A percentile compares a stretch with the other conserved stretches of the same genome.
Evolutionary conservation across 2,113 vertebrate genomes (phyloP).

Genomic region (Panurus biarmicus): DNA sequence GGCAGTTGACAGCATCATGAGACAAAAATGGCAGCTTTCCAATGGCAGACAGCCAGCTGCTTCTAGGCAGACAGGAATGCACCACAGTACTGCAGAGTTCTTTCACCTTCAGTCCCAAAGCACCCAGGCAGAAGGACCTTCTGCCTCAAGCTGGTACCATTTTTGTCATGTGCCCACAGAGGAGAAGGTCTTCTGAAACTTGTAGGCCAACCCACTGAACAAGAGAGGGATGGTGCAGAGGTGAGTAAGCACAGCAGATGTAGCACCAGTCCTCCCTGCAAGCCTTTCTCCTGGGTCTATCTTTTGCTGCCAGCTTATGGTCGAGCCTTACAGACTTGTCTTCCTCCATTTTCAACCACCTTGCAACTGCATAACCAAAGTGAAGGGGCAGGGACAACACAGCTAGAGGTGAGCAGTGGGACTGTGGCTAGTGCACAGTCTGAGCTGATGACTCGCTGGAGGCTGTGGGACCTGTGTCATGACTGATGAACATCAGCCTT

Average conservation of each 20-base stretch:
- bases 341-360: background rate
- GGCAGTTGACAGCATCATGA: rapidly evolving
- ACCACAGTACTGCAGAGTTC: background rate
- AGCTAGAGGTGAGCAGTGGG: background rate
- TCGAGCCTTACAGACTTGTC: background rate
- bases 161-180: background rate
- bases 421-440: rapidly evolving
- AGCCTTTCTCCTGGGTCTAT: background rate
- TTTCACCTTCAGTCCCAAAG: background rate
- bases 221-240: background rate
- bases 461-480: background rate
- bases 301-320: background rate
- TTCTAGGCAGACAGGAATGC: background rate
- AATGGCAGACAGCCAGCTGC: background rate
- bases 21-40: conserved; percentile 8
- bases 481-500: background rate
- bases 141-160: rapidly evolving
- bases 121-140: background rate
- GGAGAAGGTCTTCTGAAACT: background rate
- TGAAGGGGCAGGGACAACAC: background rate
- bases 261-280: background rate
- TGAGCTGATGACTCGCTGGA: background rate
- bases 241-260: background rate
- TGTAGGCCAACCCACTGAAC: background rate
- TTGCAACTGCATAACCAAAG: background rate